Evolutionary conservation across 2,888 invertebrate species (phyloP), one percentile per base, ranked within the genome.

Genomic region (Strigamia maritima): DNA sequence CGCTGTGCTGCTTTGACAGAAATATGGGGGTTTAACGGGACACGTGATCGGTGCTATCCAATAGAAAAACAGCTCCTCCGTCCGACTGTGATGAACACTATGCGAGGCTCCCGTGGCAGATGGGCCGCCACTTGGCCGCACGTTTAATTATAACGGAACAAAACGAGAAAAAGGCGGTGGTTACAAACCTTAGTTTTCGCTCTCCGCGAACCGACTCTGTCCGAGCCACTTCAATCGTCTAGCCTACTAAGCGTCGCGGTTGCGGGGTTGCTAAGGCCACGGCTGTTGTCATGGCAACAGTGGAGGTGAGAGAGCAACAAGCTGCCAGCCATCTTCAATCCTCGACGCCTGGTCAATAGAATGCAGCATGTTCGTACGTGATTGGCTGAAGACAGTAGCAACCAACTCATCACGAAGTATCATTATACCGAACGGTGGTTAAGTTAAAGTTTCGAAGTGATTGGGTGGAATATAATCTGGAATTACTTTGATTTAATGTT

Each of bases 1-100:
- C 76, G 28, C 74, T 54, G 70, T 26, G 70, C 19, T 49, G 49
- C 49, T 49, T 76, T 79, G 80, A 80, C 79, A 80, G 77, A 49
- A 77, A 80, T 78, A 76, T 60, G 79, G 79, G 49, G 24, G 76
- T 49, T 44, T 76, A 35, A 76, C 35, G 38, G 38, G 76, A 31
- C 76, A 76, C 76, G 76, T 76, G 76, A 76, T 40, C 38, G n/a
- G 35, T 2, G 35, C 40, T 14, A 40, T 40, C 76, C 76, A 76
- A 76, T 76, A 38, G 38, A 31, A 76, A 24, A 76, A 38, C 76
- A 22, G 31, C 76, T 31, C 38, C 35, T 40, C 76, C 38, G 49
- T 35, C 24, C 76, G 35, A n/a, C 38, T 38, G 38, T 38, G 22
- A 22, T 76, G 24, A 35, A 38, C 38, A 76, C 76, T 24, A 74